Conservation (phyloP, 2,888 invertebrate species). For the Coleophora deauratella region DNA sequence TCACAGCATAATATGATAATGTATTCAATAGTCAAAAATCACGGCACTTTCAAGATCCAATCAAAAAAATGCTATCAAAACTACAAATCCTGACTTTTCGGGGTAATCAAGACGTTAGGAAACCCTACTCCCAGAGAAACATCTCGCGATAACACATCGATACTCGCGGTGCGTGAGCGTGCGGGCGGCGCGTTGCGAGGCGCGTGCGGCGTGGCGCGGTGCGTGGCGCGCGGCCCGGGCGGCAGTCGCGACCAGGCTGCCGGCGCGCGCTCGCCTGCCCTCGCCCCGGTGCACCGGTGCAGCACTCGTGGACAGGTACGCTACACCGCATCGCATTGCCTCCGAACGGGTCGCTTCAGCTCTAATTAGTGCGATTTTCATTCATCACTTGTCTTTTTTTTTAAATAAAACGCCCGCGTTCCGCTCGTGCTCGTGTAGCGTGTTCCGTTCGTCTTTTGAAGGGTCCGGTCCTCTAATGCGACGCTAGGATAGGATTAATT, state of each 20-base stretch:
- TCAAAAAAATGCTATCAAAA: too few species aligned
- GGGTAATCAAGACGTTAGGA: too few species aligned
- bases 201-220: slow-evolving; percentile 29
- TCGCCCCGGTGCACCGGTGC: slow-evolving; percentile 18
- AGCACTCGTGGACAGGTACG: slow-evolving; percentile 17
- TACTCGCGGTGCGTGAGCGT: slow-evolving; percentile 22
- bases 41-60: too few species aligned
- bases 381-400: slow-evolving; percentile 39
- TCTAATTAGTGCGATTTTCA: slow-evolving; percentile 46
- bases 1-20: too few species aligned
- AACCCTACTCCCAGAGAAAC: slow-evolving; percentile 23
- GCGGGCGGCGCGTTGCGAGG: slow-evolving; percentile 25
- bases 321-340: slow-evolving; percentile 20
- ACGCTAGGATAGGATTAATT: background rate
- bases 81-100: too few species aligned
- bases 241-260: slow-evolving; percentile 65
- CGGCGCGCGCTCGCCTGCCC: slow-evolving; percentile 56
- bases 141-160: slow-evolving; percentile 63
- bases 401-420: slow-evolving; percentile 14
- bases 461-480: slow-evolving; percentile 1
- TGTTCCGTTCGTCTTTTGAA: background rate
- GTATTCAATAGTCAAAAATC: too few species aligned
- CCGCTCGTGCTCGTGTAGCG: slow-evolving; percentile 16
- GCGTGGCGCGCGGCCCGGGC: slow-evolving; percentile 57
- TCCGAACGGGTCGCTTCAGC: slow-evolving; percentile 22